Percentiles rank a stretch among this genome's conserved stretches.
phyloP scores from a whole-genome alignment of 2,113 vertebrate genomes.

The Myotis davidii region DNA sequence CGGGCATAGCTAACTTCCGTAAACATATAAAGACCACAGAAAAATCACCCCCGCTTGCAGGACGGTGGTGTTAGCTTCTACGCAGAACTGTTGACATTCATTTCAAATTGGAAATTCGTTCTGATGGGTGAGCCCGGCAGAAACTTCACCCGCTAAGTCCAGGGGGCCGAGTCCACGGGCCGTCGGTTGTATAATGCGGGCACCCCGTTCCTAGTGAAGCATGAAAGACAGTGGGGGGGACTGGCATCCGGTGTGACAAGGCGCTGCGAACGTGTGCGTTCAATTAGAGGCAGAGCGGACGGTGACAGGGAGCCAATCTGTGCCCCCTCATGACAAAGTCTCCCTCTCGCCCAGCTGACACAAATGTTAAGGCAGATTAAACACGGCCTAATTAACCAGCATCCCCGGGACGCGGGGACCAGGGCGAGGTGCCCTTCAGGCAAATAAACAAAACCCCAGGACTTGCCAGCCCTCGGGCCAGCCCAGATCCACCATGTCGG shows the following conservation, averaged over 20 bases:
- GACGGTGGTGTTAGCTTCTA: not conserved
- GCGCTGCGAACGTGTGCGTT: constrained; percentile 78
- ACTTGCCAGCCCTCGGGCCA: constrained; percentile 21
- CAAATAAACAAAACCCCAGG: constrained; percentile 57
- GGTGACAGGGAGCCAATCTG: constrained; percentile 87
- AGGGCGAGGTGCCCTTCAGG: constrained; percentile 78
- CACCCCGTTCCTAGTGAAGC: constrained; percentile 83
- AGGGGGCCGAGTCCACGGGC: constrained; percentile 83
- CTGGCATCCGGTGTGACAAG: constrained; percentile 78
- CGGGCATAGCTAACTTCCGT: not conserved
- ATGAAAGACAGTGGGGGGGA: constrained; percentile 76
- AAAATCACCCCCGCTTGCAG: not conserved
- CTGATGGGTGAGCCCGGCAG: constrained; percentile 74
- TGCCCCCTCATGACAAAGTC: constrained; percentile 87
- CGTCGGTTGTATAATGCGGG: constrained; percentile 75
- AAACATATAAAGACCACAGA: not conserved
- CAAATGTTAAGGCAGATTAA: constrained; percentile 87
- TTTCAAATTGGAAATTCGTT: constrained; percentile 54
- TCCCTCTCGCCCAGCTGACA: constrained; percentile 85
- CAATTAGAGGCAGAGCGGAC: constrained; percentile 84
- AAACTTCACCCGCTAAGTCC: constrained; percentile 77
- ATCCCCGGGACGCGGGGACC: constrained; percentile 80
- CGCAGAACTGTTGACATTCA: not conserved
- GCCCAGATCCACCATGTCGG: constrained; percentile 71
- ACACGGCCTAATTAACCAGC: constrained; percentile 87